Evolutionary conservation across 2,113 vertebrate species (phyloP).

Genomic region (Papio anubis): DNA sequence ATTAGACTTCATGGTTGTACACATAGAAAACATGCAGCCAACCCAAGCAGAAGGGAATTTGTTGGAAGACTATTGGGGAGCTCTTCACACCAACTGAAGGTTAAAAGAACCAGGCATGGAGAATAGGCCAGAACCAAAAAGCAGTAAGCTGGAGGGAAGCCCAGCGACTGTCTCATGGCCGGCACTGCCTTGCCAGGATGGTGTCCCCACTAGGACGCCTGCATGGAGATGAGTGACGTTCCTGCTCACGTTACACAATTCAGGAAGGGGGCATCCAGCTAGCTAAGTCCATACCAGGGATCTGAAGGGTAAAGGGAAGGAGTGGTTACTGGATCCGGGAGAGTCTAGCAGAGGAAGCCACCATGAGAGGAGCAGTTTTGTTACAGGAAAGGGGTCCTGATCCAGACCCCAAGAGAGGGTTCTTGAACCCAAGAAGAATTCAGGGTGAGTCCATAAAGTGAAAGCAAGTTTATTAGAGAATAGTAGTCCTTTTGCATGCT

Average conservation of each 20-base stretch:
- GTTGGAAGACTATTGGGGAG: background rate
- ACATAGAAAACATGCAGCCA: background rate
- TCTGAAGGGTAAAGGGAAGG: background rate
- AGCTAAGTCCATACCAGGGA: background rate
- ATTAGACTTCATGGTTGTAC: background rate
- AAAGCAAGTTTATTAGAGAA: too few species aligned
- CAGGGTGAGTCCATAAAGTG: too few species aligned
- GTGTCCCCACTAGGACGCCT: background rate
- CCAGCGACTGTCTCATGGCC: background rate
- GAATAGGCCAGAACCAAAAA: background rate
- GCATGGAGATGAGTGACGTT: background rate
- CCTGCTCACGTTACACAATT: background rate
- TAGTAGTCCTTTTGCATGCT: too few species aligned
- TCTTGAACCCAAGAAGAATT: too few species aligned
- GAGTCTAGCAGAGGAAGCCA: background rate
- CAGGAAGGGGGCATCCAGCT: background rate
- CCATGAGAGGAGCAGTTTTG: background rate
- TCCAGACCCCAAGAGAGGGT: too few species aligned
- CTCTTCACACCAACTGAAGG: background rate
- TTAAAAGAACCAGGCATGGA: background rate
- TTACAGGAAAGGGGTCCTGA: background rate
- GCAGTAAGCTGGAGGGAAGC: background rate
- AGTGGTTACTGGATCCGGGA: background rate
- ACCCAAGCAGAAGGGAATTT: background rate
- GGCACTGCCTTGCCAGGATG: background rate